Evolutionary conservation across 2,797 vertebrate species (phyloP), one percentile per base, ranked within the genome.

Genomic region (Poecilia velifera): DNA sequence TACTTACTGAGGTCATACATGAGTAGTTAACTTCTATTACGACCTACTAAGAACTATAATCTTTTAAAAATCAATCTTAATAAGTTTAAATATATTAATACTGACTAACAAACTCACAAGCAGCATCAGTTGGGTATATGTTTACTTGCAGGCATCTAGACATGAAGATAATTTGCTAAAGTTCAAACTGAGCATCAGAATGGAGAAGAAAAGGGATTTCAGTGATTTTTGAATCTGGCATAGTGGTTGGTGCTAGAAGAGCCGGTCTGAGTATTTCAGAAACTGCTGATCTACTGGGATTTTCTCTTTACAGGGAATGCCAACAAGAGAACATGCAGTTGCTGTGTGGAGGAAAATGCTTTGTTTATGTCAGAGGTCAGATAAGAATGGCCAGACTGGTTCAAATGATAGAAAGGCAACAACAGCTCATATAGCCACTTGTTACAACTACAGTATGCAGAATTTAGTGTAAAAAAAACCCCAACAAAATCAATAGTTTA

Each of bases 211-310:
- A 43, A 25, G 22, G 25, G 39, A 45, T 45, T 70, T 70, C 10
- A 68, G 22, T 12, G 20, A 45, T 5, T 68, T 39, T 64, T 70
- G 1, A 70, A 45, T 70, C 9, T n/a, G 25, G 12, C 41, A 70
- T n/a, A 45, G 39, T 14, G 41, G 22, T 45, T 70, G 20, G 22
- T 43, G 66, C 25, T 22, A 18, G 28, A 64, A 31, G 5, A 64
- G 28, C 28, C 1, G 18, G 36, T 68, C 18, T 68, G 7, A 68
- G 3, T 68, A 41, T 68, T 41, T 70, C 12, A 43, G 20, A 45
- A 70, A 70, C 66, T 68, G 66, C 66, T 25, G 66, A 70, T 45
- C 41, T 25, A n/a, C 22, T 70, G 20, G 66, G 39, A 70, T 43
- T 25, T 43, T 43, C 36, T 70, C 39, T 70, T 70, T n/a, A 14